Base-by-base conservation (phyloP, 2,888 invertebrate genomes). In the Clistopyga incitator region DNA sequence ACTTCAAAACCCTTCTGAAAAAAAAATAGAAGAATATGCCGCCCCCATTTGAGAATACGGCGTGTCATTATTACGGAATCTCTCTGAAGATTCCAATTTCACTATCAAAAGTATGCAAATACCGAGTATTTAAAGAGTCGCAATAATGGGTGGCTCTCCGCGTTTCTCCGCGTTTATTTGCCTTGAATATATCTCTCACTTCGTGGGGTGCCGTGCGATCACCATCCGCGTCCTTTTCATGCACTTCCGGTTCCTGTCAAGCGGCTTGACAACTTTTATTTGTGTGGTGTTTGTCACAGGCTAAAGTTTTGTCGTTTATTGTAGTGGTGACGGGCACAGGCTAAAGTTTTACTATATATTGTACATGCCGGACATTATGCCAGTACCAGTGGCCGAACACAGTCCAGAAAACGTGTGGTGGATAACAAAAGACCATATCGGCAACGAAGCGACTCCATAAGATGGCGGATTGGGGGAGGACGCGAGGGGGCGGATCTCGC, bases 191-290 rank as follows among this genome's bases (percentile, higher is more conserved):
- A 25, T 38, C 45, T 61, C 11, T 20, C 47, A 20, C 34, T 29
- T 42, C 4, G 13, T 42, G 70, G 45, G 78, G 71, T 71, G 64
- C 70, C 59, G 68, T 20, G 13, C 47, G 23, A 42, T n/a, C 76
- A 15, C 52, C 71, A 50, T 38, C 61, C 78, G 64, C 54, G 71
- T 64, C 68, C 71, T 65, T 68, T 78, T 71, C 52, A 78, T 70
- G 15, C 64, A 59, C 54, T 78, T 78, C 78, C 78, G 78, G 71
- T 72, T 45, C 10, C 71, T 71, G 71, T 72, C 61, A 13, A 52
- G 38, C 23, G 47, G 50, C 61, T 29, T 25, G 29, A 71, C 71
- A 15, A 13, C 47, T 65, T 65, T 50, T 59, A 59, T 77, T 77
- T 15, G 42, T 64, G 20, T 38, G 10, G 34, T 11, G 64, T 42